A percentile compares a stretch with the other conserved stretches of the same genome.
Evolutionary conservation across 2,888 invertebrate genomes (phyloP).

Genomic region (Volucella inanis): DNA sequence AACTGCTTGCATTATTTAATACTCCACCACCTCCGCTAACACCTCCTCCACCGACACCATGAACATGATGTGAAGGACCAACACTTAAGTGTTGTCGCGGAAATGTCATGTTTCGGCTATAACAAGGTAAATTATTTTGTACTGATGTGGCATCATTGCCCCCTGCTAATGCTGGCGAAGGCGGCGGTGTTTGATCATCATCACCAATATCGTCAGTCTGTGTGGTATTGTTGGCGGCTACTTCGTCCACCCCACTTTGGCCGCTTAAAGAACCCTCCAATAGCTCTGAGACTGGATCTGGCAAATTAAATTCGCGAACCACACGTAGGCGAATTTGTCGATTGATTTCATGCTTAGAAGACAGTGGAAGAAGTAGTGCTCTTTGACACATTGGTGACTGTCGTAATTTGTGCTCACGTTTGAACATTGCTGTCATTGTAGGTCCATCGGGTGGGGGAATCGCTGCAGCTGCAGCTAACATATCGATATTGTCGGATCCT

Average conservation of each 20-base stretch:
- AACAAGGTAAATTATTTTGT: constrained; percentile 83
- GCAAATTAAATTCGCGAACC: constrained; percentile 96
- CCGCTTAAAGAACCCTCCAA: constrained; percentile 85
- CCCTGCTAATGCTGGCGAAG: constrained; percentile 82
- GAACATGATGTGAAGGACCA: constrained; percentile 77
- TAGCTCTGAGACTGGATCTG: constrained; percentile 93
- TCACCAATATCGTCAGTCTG: constrained; percentile 80
- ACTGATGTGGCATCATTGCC: constrained; percentile 77
- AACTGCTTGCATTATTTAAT: constrained; percentile 68
- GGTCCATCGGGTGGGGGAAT: constrained; percentile 90
- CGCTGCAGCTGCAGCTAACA: constrained; percentile 86
- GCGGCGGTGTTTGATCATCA: constrained; percentile 82
- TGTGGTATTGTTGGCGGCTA: constrained; percentile 78
- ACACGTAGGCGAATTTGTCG: constrained; percentile 93
- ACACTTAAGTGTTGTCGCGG: constrained; percentile 83
- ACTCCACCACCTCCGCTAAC: constrained; percentile 75
- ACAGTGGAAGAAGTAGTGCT: constrained; percentile 89
- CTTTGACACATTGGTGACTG: constrained; percentile 91
- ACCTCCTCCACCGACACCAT: constrained; percentile 70
- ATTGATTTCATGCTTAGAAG: constrained; percentile 90
- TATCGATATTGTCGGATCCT: constrained; percentile 85
- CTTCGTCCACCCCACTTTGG: constrained; percentile 75
- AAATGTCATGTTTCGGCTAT: constrained; percentile 86
- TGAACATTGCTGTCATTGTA: constrained; percentile 91
- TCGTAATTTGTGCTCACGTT: constrained; percentile 92